Evolutionary conservation across 1,140 invertebrate species (phyloP).

Genomic region (Zaprionus tsacasi): DNA sequence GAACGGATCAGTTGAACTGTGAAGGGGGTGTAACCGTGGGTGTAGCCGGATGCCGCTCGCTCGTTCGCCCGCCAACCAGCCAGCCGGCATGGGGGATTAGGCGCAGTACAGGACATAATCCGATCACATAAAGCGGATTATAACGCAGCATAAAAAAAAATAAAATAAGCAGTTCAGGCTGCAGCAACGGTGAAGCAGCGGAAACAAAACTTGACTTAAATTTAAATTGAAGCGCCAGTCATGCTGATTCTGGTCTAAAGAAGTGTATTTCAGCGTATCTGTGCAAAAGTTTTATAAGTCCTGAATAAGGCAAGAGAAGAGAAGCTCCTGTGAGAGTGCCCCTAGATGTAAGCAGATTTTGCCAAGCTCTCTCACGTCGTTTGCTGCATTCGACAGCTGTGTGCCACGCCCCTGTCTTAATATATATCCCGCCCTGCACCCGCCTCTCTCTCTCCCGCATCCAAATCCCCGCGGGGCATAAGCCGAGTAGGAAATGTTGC

Average conservation of each 20-base stretch:
- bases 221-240: constrained; percentile 62
- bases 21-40: constrained; percentile 18
- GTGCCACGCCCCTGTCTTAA: constrained; percentile 45
- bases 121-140: constrained; percentile 81
- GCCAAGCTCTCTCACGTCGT: constrained; percentile 23
- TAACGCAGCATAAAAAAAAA: constrained; percentile 64
- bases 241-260: constrained; percentile 15
- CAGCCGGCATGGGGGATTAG: constrained; percentile 59
- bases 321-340: neutral
- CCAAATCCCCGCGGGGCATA: neutral
- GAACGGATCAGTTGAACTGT: constrained; percentile 65
- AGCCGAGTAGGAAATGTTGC: constrained; percentile 34
- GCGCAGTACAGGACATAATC: constrained; percentile 77
- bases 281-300: constrained; percentile 59
- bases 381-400: constrained; percentile 48
- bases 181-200: constrained; percentile 21
- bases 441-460: neutral
- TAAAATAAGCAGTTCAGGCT: neutral
- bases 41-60: constrained; percentile 28
- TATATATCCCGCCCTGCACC: constrained; percentile 26
- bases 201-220: constrained; percentile 53
- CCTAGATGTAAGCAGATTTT: constrained; percentile 41
- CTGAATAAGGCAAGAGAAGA: constrained; percentile 41
- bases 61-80: constrained; percentile 9
- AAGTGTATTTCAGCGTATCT: constrained; percentile 30